A percentile compares a stretch with the other conserved stretches of the same genome.
phyloP scores from a whole-genome alignment of 2,113 vertebrate genomes.

The Nesogale talazaci region DNA sequence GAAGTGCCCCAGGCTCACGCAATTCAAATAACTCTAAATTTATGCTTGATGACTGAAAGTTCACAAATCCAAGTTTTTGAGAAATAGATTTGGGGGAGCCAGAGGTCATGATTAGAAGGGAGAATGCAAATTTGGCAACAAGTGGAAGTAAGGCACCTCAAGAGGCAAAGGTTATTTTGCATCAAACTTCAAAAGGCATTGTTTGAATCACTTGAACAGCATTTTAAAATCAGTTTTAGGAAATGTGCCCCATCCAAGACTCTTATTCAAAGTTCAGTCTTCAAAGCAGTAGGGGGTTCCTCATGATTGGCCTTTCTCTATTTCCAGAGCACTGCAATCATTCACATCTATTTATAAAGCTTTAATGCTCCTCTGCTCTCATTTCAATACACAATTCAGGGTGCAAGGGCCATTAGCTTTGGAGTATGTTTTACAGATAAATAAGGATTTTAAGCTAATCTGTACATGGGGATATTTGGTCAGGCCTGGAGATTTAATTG shows the following conservation, averaged over 20 bases:
- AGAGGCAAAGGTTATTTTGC: not conserved
- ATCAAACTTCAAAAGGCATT: not conserved
- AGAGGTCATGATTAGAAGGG: not conserved
- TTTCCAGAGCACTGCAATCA: not conserved
- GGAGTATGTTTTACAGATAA: conserved; percentile 60
- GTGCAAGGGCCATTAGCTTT: conserved; percentile 44
- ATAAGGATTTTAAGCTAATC: conserved; percentile 74
- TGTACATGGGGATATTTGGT: conserved; percentile 69
- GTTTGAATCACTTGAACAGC: not conserved
- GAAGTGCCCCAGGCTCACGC: not conserved
- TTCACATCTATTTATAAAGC: conserved; percentile 23
- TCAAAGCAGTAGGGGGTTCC: not conserved
- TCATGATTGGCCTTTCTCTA: not conserved
- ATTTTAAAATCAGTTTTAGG: not conserved
- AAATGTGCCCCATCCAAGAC: not conserved
- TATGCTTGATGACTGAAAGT: not conserved
- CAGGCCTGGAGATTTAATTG: conserved; percentile 77
- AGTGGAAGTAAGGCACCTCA: not conserved
- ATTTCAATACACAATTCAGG: conserved; percentile 32
- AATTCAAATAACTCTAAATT: not conserved
- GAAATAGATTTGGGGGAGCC: not conserved
- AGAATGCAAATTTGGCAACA: not conserved
- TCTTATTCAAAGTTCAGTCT: not conserved
- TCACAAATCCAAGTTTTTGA: not conserved
- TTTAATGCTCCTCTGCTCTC: not conserved